phyloP scores from a whole-genome alignment of 1,140 invertebrate genomes.

The Octopus bimaculoides region DNA sequence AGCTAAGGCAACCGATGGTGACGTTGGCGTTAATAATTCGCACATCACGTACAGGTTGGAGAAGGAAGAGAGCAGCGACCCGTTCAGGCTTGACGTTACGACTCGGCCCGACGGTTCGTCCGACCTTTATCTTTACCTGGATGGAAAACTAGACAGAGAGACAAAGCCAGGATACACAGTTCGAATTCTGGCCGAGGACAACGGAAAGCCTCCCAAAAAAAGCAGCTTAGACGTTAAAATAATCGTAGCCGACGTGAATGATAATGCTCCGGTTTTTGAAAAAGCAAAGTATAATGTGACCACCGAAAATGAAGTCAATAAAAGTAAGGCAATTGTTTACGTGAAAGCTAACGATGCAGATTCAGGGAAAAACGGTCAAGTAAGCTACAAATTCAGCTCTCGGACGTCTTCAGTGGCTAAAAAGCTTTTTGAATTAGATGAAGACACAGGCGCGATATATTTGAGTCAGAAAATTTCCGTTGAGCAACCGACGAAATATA shows the following conservation, averaged over 20 bases:
- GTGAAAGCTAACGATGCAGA: slow-evolving; percentile 67
- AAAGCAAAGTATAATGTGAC: slow-evolving; percentile 87
- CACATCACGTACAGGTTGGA: slow-evolving; percentile 21
- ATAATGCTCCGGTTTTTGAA: slow-evolving; percentile 62
- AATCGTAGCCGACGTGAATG: slow-evolving; percentile 55
- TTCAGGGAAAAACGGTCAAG: slow-evolving; percentile 40
- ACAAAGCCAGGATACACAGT: slow-evolving; percentile 72
- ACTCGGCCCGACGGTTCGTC: slow-evolving; percentile 24
- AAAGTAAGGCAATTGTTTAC: slow-evolving; percentile 60
- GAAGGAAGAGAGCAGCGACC: slow-evolving; percentile 17
- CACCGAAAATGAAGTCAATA: slow-evolving; percentile 31
- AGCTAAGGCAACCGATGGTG: slow-evolving; percentile 78
- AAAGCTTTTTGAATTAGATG: slow-evolving; percentile 17
- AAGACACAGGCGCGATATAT: slow-evolving; percentile 13
- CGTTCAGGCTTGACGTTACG: slow-evolving; percentile 26
- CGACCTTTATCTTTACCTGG: slow-evolving; percentile 49
- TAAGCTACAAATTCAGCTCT: slow-evolving; percentile 64
- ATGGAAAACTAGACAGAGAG: slow-evolving; percentile 82
- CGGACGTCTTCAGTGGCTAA: slow-evolving; percentile 27
- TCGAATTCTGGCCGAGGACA: slow-evolving; percentile 74
- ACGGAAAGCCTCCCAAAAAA: slow-evolving; percentile 30
- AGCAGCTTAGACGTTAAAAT: slow-evolving; percentile 64
- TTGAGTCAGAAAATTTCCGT: slow-evolving; percentile 17
- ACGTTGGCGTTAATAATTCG: slow-evolving; percentile 51
- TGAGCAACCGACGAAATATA: background rate